Evolutionary conservation across 2,797 vertebrate genomes (phyloP), one percentile per base, ranked within the genome.

Genomic region (Halcyon badia): DNA sequence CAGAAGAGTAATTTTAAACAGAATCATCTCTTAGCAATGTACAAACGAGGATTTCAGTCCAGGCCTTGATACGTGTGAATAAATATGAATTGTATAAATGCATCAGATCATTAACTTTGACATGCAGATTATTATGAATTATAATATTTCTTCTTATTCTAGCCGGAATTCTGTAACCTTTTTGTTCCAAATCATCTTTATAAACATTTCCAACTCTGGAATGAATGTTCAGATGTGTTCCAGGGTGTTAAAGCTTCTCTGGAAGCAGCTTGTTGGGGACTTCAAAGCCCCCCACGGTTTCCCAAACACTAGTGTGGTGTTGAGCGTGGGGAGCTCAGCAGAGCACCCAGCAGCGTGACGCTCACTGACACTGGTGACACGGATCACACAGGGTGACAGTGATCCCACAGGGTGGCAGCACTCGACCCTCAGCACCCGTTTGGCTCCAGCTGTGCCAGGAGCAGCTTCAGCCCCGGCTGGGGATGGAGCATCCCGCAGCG

Each of bases 321-420:
- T 2, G 91, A 46, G 58, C 13, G 0, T 10, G 11, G 3, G 46
- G 33, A 58, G 70, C 51, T 5, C 41, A 11, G 75, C 22, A 14
- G 86, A 30, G 70, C 35, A 0, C 5, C 0, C 42, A 1, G 56
- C 46, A 14, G 19, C 0, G 20, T 12, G 83, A 5, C 26, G 1
- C 1, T 33, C 49, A 0, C 2, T 6, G 81, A 8, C 49, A 65
- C 1, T 35, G 30, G 57, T 66, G 87, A 20, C 61, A 6, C 14
- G 1, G 18, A 18, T 87, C 92, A 94, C 81, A 89, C 57, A 58
- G 57, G 33, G 57, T 58, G 56, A 10, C 31, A 12, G 31, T 17
- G n/a, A 66, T 25, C 21, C 31, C 58, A 61, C 35, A 41, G 65
- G 95, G 94, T 95, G 90, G 92, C 91, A 95, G 96, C 96, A 97